Evolutionary conservation across 2,888 invertebrate species (phyloP), one percentile per base, ranked within the genome.

Genomic region (Esperia sulphurella): DNA sequence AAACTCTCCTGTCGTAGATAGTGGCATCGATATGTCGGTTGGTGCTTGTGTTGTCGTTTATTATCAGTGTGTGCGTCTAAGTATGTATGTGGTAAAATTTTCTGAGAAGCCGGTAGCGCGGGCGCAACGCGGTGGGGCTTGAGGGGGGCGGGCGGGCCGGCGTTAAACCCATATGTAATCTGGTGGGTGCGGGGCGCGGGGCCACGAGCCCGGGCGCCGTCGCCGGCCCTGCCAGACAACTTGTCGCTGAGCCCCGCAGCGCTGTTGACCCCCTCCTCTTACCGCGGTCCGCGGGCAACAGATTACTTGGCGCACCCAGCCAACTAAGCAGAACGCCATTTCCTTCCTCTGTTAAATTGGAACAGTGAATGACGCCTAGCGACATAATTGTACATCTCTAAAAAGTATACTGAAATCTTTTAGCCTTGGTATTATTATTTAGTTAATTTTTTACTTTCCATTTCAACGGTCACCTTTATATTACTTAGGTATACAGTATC

Each of bases 171-270:
- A 72, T 80, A 75, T 52, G n/a, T n/a, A 51, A 49, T 51, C 52
- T 7, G 21, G 61, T 57, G 49, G 51, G 47, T 49, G 57, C 55
- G 57, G 60, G 59, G 60, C 58, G 49, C 29, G 69, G 71, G 13
- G 38, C 46, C 55, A 41, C 42, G 56, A 50, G 58, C 53, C 53
- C 48, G 51, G 50, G 54, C 58, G 59, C 59, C 58, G 54, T 67
- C 57, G 65, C 64, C 53, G 59, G 75, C 75, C 78, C 72, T 71
- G 79, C 85, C 83, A 89, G 89, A 89, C 89, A 87, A 87, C 77
- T 84, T 83, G 88, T 86, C 88, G 87, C 86, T 83, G 77, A 65
- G 69, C 72, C 71, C 68, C 65, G 68, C 66, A 64, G 35, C 44
- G 48, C 55, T 51, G n/a, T n/a, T n/a, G 49, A 43, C 48, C 41